Conservation (phyloP, 1,140 invertebrate species). For the Hydropsyche tenuis region DNA sequence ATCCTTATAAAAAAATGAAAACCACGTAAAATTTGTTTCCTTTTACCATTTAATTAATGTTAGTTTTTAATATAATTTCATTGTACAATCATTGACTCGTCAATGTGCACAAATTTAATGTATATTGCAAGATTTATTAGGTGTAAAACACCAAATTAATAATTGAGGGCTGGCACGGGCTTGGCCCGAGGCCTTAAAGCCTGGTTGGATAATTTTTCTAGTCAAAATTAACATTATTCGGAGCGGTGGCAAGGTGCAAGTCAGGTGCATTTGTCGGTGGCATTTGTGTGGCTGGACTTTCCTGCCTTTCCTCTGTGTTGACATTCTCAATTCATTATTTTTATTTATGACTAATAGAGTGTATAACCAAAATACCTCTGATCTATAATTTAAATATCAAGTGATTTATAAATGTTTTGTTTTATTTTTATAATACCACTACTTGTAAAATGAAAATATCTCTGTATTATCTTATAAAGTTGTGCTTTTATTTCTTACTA, state of each 20-base stretch:
- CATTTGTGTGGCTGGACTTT: slow-evolving; percentile 38
- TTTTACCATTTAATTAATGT: not conserved
- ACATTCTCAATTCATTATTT: slow-evolving; percentile 39
- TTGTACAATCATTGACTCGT: slow-evolving; percentile 26
- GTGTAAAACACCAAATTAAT: slow-evolving; percentile 34
- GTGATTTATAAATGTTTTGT: slow-evolving; percentile 39
- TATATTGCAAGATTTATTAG: slow-evolving; percentile 8
- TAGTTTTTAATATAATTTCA: slow-evolving; percentile 11
- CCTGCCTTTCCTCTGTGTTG: slow-evolving; percentile 37
- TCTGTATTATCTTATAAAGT: slow-evolving; percentile 34
- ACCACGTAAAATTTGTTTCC: slow-evolving; percentile 70
- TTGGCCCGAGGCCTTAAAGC: slow-evolving; percentile 56
- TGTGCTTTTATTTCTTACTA: slow-evolving; percentile 27
- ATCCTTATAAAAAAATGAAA: slow-evolving; percentile 88
- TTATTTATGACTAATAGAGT: slow-evolving; percentile 42
- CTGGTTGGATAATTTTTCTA: slow-evolving; percentile 54
- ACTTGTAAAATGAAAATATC: slow-evolving; percentile 41
- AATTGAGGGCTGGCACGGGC: slow-evolving; percentile 53
- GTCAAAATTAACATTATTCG: slow-evolving; percentile 39
- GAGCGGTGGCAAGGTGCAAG: slow-evolving; percentile 43
- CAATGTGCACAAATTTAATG: slow-evolving; percentile 19
- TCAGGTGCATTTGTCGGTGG: slow-evolving; percentile 39
- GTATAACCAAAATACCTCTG: slow-evolving; percentile 45
- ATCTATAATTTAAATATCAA: slow-evolving; percentile 41
- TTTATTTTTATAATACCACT: slow-evolving; percentile 54